Evolutionary conservation across 2,113 vertebrate species (phyloP).

Genomic region (Hemichromis elongatus): DNA sequence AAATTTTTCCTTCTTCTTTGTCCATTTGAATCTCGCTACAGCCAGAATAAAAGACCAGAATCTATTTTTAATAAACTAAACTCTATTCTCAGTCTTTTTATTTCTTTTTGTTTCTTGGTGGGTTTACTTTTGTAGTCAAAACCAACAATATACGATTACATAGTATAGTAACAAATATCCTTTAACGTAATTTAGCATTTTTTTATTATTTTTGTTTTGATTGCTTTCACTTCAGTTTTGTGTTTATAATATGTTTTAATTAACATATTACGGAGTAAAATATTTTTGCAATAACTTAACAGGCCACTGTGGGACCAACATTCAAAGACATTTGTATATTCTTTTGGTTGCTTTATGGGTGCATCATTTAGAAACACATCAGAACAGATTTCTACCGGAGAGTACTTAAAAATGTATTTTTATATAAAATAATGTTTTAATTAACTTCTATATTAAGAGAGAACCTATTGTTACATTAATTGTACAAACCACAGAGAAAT

Average conservation of each 20-base stretch:
- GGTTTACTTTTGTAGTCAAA: not conserved
- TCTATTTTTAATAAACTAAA: not conserved
- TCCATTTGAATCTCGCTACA: not conserved
- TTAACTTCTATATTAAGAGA: not conserved
- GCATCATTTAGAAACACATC: not conserved
- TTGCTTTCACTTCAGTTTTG: not conserved
- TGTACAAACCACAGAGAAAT: not conserved
- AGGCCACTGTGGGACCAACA: not conserved
- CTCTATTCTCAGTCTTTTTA: not conserved
- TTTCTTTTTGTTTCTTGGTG: not conserved
- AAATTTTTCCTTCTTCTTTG: not conserved
- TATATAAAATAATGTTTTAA: not conserved
- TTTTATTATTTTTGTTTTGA: not conserved
- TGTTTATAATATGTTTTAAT: not conserved
- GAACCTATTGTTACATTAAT: not conserved
- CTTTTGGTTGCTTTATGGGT: not conserved
- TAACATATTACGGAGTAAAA: not conserved
- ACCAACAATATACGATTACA: not conserved
- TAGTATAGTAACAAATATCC: not conserved
- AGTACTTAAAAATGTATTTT: not conserved
- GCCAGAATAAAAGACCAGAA: not conserved
- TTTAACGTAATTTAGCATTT: not conserved
- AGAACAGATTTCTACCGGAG: not conserved
- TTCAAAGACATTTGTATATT: not conserved
- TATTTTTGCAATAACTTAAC: not conserved